These are phyloP conservation scores for Eupristina koningsbergeri DNA, from an alignment of 1,140 invertebrate species.

Conservation along the genomic window DNA sequence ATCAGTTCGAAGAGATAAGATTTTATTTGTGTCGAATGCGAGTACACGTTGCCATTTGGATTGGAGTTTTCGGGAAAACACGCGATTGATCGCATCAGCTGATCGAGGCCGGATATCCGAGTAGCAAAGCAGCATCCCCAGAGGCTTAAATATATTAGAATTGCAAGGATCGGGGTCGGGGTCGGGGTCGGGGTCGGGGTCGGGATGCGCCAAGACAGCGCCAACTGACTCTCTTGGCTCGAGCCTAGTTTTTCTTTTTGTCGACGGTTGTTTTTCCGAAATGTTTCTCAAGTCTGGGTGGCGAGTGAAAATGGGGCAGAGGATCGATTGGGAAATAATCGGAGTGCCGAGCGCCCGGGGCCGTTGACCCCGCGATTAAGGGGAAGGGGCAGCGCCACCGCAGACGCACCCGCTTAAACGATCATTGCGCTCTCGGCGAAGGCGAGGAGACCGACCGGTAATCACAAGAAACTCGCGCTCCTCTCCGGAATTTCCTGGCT, in stretches of 20 bases:
- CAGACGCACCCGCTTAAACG: conserved; percentile 55
- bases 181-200: no score
- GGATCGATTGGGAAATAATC: neutral
- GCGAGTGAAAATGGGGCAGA: neutral
- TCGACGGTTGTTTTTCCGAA: neutral
- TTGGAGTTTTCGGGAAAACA: no score
- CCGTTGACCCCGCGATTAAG: neutral
- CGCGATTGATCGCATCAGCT: no score
- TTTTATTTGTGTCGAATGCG: no score
- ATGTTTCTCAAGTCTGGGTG: neutral
- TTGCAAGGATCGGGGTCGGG: no score
- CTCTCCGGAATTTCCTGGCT: conserved; percentile 58
- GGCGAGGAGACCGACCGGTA: conserved; percentile 55
- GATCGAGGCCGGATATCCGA: no score
- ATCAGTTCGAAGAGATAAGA: no score
- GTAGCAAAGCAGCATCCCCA: no score
- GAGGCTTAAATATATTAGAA: no score
- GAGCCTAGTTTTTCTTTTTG: neutral
- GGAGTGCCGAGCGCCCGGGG: neutral
- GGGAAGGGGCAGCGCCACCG: neutral
- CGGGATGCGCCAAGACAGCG: neutral
- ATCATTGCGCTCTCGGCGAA: conserved; percentile 56
- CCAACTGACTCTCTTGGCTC: neutral
- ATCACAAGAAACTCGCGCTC: conserved; percentile 53
- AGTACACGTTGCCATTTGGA: no score